Evolutionary conservation across 2,888 invertebrate species (phyloP).

Genomic region (Xestia ashworthii): DNA sequence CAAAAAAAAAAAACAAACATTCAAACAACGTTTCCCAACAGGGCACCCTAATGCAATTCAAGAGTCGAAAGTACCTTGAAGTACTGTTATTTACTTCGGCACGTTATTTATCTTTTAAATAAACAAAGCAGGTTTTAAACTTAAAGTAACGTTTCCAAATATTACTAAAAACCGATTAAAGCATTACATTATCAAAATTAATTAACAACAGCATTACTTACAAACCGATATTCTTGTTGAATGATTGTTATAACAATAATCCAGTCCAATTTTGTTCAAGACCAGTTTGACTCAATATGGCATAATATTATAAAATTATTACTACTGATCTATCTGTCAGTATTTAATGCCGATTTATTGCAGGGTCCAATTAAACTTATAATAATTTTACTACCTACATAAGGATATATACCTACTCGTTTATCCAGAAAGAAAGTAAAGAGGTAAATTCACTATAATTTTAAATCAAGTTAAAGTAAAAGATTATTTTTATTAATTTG

Average conservation of each 20-base stretch:
- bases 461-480: neutral
- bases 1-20: neutral
- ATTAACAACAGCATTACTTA: neutral
- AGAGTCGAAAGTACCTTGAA: neutral
- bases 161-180: neutral
- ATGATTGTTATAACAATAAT: neutral
- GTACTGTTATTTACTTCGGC: neutral
- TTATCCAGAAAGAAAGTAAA: neutral
- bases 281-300: neutral
- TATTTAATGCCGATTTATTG: constrained; percentile 19
- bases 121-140: neutral
- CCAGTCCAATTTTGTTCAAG: constrained; percentile 5
- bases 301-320: neutral
- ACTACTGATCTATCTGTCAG: neutral
- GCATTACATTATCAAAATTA: neutral
- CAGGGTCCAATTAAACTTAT: neutral
- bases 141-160: neutral
- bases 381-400: neutral
- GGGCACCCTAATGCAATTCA: neutral
- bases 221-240: neutral
- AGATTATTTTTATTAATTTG: neutral
- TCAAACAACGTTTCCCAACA: neutral
- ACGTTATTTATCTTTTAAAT: no score
- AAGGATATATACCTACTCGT: neutral
- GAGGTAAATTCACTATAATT: neutral